A percentile compares a stretch with the other conserved stretches of the same genome.
Conservation (phyloP, 2,797 vertebrate species). For the Botia almorhae region DNA sequence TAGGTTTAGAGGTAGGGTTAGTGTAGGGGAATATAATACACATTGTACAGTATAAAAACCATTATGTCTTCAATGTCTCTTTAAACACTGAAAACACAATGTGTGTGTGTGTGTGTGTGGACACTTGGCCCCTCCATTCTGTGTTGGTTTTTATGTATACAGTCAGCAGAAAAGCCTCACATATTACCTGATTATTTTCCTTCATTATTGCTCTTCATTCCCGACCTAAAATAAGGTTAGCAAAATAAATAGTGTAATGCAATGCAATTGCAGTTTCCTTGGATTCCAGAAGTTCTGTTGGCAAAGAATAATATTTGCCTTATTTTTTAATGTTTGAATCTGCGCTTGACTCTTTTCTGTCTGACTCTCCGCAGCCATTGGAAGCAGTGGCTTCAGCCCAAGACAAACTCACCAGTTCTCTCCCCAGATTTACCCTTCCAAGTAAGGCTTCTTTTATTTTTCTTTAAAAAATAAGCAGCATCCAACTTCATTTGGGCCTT, state of each 20-base stretch:
- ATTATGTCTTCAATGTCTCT: too few species aligned
- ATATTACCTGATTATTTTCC: conserved; percentile 80
- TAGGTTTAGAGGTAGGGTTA: too few species aligned
- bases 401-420: conserved; percentile 99
- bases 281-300: conserved; percentile 84
- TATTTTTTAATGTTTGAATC: conserved; percentile 86
- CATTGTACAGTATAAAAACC: too few species aligned
- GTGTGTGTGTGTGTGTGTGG: conserved; percentile 44
- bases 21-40: too few species aligned
- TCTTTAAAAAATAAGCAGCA: conserved; percentile 85
- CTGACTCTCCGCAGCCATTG: conserved; percentile 90
- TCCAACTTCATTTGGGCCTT: conserved; percentile 85
- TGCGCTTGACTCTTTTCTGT: conserved; percentile 85
- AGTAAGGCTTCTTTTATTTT: conserved; percentile 96
- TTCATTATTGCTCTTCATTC: conserved; percentile 75
- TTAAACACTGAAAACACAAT: too few species aligned
- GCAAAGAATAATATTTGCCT: conserved; percentile 83
- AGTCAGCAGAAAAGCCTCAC: conserved; percentile 70
- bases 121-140: conserved; percentile 47
- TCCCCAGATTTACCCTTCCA: conserved; percentile 99
- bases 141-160: conserved; percentile 62
- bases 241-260: conserved; percentile 79
- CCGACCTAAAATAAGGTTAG: conserved; percentile 76
- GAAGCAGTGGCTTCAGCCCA: conserved; percentile 99
- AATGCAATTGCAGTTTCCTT: conserved; percentile 77